Evolutionary conservation across 2,113 vertebrate species (phyloP).

Genomic region (Toxotes chatareus): DNA sequence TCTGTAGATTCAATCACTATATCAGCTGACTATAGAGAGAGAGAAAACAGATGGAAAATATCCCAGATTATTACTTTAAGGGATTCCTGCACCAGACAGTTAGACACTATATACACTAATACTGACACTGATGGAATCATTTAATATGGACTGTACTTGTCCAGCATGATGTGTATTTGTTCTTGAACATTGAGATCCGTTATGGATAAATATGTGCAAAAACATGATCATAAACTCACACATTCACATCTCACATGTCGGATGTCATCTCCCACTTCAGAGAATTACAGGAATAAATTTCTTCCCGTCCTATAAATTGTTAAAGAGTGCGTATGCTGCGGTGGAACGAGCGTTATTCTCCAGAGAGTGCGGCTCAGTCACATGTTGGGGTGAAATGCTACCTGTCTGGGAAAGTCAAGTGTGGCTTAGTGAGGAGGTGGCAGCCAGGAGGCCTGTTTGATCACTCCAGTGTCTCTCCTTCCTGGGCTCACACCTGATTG

Average conservation of each 20-base stretch:
- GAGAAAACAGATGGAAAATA: too few species aligned
- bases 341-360: neutral
- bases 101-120: too few species aligned
- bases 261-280: neutral
- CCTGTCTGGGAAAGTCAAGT: conserved; percentile 44
- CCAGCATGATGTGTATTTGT: neutral
- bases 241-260: neutral
- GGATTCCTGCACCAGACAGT: too few species aligned
- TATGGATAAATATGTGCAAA: conserved; percentile 2
- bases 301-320: conserved; percentile 25
- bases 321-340: conserved; percentile 15
- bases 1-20: too few species aligned
- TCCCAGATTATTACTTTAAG: too few species aligned
- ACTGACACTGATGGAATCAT: too few species aligned
- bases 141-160: too few species aligned
- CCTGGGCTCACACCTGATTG: conserved; percentile 63
- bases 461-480: conserved; percentile 54
- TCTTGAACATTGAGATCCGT: neutral
- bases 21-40: too few species aligned
- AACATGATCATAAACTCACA: neutral
- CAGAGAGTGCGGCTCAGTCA: conserved; percentile 38
- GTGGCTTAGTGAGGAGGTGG: conserved; percentile 24
- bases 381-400: conserved; percentile 26
- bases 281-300: neutral
- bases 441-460: conserved; percentile 54